A percentile compares a stretch with the other conserved stretches of the same genome.
Conservation (phyloP, 2,113 vertebrate species). For the Atrichornis clamosus region DNA sequence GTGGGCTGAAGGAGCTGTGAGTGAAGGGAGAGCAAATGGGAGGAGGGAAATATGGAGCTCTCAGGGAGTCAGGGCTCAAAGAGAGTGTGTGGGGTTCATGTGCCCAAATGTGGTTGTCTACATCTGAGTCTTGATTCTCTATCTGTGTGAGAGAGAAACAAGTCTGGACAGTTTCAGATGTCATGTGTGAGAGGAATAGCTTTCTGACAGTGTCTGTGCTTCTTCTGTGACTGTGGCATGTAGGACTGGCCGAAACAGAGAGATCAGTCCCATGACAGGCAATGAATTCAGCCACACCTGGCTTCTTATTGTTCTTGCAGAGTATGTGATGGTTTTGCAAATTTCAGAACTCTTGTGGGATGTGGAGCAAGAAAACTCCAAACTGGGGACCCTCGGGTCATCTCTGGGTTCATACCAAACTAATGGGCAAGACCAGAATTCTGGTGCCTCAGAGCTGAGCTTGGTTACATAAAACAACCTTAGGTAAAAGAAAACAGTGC, state of each 20-base stretch:
- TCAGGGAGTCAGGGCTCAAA: background rate
- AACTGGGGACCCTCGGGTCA: background rate
- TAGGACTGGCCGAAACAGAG: background rate
- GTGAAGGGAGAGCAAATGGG: background rate
- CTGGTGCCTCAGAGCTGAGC: background rate
- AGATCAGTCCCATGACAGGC: background rate
- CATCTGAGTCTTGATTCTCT: background rate
- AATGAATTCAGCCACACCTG: background rate
- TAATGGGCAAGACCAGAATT: background rate
- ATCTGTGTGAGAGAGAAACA: background rate
- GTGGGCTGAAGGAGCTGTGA: background rate
- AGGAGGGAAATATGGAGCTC: background rate
- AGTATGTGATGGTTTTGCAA: background rate
- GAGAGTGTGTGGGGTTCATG: background rate
- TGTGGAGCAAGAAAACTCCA: background rate
- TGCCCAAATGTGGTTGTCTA: background rate
- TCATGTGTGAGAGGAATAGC: background rate
- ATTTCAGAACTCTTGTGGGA: background rate
- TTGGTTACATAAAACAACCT: background rate
- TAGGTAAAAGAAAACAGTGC: background rate
- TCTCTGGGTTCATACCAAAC: background rate
- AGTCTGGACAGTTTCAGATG: background rate
- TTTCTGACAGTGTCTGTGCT: background rate
- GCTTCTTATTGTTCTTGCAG: background rate
- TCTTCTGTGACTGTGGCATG: background rate